Evolutionary conservation across 2,113 vertebrate genomes (phyloP).

Genomic region (Malurus melanocephalus): DNA sequence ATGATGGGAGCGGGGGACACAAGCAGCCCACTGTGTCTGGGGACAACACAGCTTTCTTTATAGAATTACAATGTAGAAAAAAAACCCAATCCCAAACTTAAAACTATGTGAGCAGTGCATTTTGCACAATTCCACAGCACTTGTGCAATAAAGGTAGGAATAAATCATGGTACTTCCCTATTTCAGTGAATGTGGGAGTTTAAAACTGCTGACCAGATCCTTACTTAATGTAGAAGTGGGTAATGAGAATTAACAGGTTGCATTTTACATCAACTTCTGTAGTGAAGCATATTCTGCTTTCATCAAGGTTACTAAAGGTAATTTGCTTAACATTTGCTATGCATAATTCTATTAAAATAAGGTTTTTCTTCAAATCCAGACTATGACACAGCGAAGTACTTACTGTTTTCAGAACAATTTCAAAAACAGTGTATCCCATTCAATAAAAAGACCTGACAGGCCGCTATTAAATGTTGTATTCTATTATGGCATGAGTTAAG

Average conservation of each 20-base stretch:
- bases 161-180: background rate
- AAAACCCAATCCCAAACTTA: accelerated
- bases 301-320: background rate
- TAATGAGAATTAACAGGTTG: background rate
- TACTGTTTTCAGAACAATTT: background rate
- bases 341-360: background rate
- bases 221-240: background rate
- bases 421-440: background rate
- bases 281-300: background rate
- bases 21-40: background rate
- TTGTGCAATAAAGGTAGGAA: background rate
- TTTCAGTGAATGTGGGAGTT: background rate
- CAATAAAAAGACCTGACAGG: background rate
- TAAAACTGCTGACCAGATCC: background rate
- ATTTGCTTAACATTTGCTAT: background rate
- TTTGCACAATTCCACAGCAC: background rate
- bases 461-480: background rate
- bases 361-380: background rate
- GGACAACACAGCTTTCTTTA: background rate
- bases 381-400: background rate
- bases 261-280: background rate
- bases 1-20: accelerated
- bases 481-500: background rate
- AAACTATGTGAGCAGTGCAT: background rate
- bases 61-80: background rate